These are phyloP conservation scores for Machaerirhynchus nigripectus DNA, from an alignment of 2,113 vertebrate genomes.

Conservation along the genomic window DNA sequence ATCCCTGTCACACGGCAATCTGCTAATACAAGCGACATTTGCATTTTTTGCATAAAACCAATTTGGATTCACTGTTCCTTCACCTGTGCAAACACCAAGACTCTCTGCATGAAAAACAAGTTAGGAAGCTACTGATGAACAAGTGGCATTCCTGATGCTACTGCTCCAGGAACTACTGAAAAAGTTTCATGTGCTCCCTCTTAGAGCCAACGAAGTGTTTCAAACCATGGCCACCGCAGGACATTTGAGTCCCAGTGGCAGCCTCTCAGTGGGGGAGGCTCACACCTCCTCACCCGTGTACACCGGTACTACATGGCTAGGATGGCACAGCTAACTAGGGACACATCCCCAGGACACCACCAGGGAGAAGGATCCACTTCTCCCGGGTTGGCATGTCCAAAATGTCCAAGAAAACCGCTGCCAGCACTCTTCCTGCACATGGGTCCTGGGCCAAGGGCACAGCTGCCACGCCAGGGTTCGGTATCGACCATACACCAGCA, in stretches of 20 bases:
- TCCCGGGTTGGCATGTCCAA: rapidly evolving
- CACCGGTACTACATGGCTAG: too few relatives aligned
- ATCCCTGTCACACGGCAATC: neutral
- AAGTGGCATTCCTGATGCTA: neutral
- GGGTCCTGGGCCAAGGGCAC: neutral
- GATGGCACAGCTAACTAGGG: neutral
- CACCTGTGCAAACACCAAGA: conserved; percentile 28
- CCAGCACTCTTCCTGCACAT: rapidly evolving
- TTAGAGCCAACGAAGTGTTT: neutral
- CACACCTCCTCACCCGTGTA: neutral
- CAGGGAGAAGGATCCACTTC: neutral
- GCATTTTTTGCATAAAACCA: conserved; percentile 53
- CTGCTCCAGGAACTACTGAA: neutral
- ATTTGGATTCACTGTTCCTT: conserved; percentile 29
- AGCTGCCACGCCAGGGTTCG: rapidly evolving
- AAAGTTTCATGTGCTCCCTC: neutral
- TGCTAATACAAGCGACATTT: conserved; percentile 9
- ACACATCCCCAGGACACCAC: rapidly evolving
- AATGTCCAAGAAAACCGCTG: neutral
- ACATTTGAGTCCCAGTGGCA: neutral
- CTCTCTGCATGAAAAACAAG: neutral
- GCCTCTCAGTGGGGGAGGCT: neutral
- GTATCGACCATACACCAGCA: rapidly evolving
- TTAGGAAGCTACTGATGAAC: neutral
- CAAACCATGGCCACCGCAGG: neutral